Conservation (phyloP, 2,888 invertebrate species). For the Crematogaster levior region DNA sequence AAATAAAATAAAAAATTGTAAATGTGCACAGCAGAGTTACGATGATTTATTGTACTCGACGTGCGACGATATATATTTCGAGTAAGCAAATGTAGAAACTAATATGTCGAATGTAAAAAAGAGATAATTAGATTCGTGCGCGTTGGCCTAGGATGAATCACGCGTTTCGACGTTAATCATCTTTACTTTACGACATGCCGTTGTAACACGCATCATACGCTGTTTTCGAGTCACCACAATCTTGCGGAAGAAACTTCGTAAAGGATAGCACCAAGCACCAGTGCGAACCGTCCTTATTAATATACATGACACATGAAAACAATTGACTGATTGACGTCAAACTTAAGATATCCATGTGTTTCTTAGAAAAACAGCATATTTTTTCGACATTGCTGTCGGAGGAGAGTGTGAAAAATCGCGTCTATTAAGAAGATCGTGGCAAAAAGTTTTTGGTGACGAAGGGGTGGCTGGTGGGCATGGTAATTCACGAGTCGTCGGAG, state of each 20-base stretch:
- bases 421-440: constrained; percentile 76
- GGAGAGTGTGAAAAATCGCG: constrained; percentile 76
- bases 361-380: constrained; percentile 19
- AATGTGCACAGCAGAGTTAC: too few relatives aligned
- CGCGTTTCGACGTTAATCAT: constrained; percentile 59
- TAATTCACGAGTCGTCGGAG: not conserved
- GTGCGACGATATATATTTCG: not conserved
- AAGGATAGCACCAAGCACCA: constrained; percentile 57
- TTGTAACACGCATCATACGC: constrained; percentile 61
- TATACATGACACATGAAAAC: constrained; percentile 68
- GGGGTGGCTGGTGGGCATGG: not conserved
- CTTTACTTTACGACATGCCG: constrained; percentile 29
- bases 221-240: not conserved
- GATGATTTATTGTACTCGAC: not conserved
- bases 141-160: constrained; percentile 34
- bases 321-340: constrained; percentile 56
- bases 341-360: constrained; percentile 70
- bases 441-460: constrained; percentile 64
- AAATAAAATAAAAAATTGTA: not conserved
- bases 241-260: constrained; percentile 54
- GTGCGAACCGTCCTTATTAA: constrained; percentile 67
- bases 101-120: not conserved
- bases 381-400: constrained; percentile 16
- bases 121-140: constrained; percentile 1
- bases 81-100: not conserved